phyloP scores from a whole-genome alignment of 2,797 vertebrate species.

The Sebastes trivittatus region DNA sequence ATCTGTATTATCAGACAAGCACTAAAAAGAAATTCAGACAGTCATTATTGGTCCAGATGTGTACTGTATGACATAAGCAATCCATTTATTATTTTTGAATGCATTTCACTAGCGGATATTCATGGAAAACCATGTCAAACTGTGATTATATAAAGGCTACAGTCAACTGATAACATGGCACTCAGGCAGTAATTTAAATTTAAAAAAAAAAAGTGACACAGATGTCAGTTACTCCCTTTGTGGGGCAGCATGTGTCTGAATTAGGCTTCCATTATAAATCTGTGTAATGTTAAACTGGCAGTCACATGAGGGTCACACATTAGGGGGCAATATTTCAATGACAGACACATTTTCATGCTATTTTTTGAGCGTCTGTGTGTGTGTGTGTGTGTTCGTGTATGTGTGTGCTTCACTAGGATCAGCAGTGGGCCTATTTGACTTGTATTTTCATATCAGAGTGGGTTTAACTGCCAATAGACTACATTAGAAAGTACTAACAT shows the following conservation, averaged over 20 bases:
- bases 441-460: constrained; percentile 60
- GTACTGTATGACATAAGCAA: background rate
- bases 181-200: background rate
- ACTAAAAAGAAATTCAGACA: background rate
- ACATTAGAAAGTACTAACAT: constrained; percentile 64
- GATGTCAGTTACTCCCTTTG: constrained; percentile 34
- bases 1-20: background rate
- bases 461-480: constrained; percentile 66
- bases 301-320: constrained; percentile 22
- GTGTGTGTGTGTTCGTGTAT: background rate
- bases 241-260: constrained; percentile 43
- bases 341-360: constrained; percentile 34
- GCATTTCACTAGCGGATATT: background rate
- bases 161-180: background rate
- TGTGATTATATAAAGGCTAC: background rate
- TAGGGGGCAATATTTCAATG: constrained; percentile 33
- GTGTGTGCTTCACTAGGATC: constrained; percentile 24
- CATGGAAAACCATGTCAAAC: background rate
- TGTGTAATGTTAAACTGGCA: constrained; percentile 30
- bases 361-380: constrained; percentile 16
- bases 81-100: background rate
- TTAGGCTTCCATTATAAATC: constrained; percentile 28
- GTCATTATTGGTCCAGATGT: background rate
- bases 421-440: constrained; percentile 55
- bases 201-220: background rate